Evolutionary conservation across 2,888 invertebrate species (phyloP), one percentile per base, ranked within the genome.

Genomic region (Metacarcinus magister): DNA sequence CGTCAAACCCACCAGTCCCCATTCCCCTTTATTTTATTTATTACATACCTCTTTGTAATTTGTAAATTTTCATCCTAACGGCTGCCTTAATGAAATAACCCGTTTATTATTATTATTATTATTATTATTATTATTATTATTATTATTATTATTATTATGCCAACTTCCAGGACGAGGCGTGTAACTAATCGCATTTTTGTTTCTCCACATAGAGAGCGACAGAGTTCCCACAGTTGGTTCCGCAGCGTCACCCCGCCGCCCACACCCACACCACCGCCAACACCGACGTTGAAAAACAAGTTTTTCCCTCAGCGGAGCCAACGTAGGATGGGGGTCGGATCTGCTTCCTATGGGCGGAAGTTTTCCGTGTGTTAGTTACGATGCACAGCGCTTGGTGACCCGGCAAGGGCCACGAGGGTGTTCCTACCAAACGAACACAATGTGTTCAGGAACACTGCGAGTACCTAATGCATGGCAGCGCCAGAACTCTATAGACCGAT

Each of bases 201-300:
- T 75, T 54, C 48, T 67, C 43, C 39, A 39, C 54, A 2, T 95
- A 96, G 96, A 43, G 95, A 94, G 46, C 82, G 96, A 19, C 60
- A 75, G 32, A 44, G 43, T 75, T 95, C 89, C 44, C 48, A 87
- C 75, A 46, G 95, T 39, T 54, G 92, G 46, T 95, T 95, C 39
- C 96, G 95, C 39, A 67, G 82, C 43, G 44, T 54, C 89, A 92
- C 96, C 8, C 96, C 96, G 54, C 67, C 95, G 23, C 32, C 60
- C 39, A 44, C 95, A 28, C 93, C 92, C 7, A 32, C 95, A 32
- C 95, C 75, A 8, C 39, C 95, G 44, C 82, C 92, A 54, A 91
- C 95, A 4, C 92, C 92, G 82, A 92, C 95, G 5, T 32, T 28
- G 39, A 67, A 82, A n/a, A 46, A 44, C 43, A 93, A 39, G 19